A percentile compares a stretch with the other conserved stretches of the same genome.
Evolutionary conservation across 1,140 invertebrate species (phyloP).

Genomic region (Drosophila setifemur): DNA sequence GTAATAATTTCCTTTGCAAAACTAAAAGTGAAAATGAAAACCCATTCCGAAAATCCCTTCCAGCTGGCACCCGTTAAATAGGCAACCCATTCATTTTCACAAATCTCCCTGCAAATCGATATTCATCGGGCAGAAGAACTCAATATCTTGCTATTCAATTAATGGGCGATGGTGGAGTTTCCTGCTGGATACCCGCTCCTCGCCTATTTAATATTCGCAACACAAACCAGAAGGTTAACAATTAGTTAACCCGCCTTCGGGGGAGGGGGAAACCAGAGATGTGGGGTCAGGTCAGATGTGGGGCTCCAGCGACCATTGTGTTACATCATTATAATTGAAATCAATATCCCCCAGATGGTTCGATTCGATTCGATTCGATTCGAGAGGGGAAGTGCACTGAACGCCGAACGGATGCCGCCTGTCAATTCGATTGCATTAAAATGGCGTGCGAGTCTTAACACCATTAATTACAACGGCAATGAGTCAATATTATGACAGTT

Average conservation of each 20-base stretch:
- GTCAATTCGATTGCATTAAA: slow-evolving; percentile 77
- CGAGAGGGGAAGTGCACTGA: slow-evolving; percentile 30
- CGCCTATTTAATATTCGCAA: slow-evolving; percentile 49
- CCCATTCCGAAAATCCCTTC: too few species aligned
- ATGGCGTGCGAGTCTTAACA: slow-evolving; percentile 77
- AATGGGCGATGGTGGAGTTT: neutral
- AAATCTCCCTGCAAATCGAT: neutral
- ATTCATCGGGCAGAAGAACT: neutral
- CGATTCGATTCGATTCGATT: too few species aligned
- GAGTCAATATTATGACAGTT: slow-evolving; percentile 79
- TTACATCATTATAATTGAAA: slow-evolving; percentile 67
- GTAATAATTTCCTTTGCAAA: too few species aligned
- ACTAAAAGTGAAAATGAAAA: too few species aligned
- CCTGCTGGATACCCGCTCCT: neutral
- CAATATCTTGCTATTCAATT: neutral
- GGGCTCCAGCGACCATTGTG: slow-evolving; percentile 13
- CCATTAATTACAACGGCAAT: slow-evolving; percentile 76
- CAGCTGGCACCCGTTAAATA: neutral
- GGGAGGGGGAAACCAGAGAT: neutral
- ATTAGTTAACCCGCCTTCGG: slow-evolving; percentile 40
- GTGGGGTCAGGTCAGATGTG: neutral
- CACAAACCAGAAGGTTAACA: slow-evolving; percentile 34
- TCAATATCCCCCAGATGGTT: slow-evolving; percentile 55
- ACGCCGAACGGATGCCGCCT: slow-evolving; percentile 62
- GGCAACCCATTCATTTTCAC: neutral